Base-by-base conservation (phyloP, 2,888 invertebrate species). In the Rutpela maculata region DNA sequence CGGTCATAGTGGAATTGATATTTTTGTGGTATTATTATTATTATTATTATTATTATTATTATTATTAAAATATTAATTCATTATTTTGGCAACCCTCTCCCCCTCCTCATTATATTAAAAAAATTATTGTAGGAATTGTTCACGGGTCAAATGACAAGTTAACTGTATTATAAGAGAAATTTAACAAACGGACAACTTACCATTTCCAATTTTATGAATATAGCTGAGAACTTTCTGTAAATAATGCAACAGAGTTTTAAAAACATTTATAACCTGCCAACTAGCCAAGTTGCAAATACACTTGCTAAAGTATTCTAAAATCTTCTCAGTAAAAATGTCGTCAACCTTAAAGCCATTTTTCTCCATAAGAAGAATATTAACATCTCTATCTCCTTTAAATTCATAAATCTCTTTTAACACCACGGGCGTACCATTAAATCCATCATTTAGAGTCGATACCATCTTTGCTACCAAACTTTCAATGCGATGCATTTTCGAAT, bases 391-490 rank as follows among this genome's bases (percentile, higher is more conserved):
- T 17, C 83, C 84, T 62, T 57, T 76, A 76, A 84, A 84, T 50
- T 38, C 35, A 79, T 84, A 84, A n/a, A 71, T 26, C 17, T 79
- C 71, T 71, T 81, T 59, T 60, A 60, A 67, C 50, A 67, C 17
- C 22, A 59, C 67, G 10, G 55, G 66, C 19, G 59, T 19, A 43
- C 78, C 78, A 60, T 79, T 77, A n/a, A 87, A 67, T 18, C 78
- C 73, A n/a, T 65, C 63, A 80, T 86, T 86, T n/a, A 88, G 74
- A 19, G 84, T 80, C 10, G 80, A 83, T 57, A 89, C 84, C 78
- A 89, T 81, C 84, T 87, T 88, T 4, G 87, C 83, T 76, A 89
- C 79, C 67, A 90, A 86, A 84, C 86, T 88, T 79, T 88, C 88
- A 56, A 88, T 77, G 72, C 89, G 81, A 73, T 88, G 88, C 63